phyloP scores from a whole-genome alignment of 2,797 vertebrate species.

The Melopsittacus undulatus region DNA sequence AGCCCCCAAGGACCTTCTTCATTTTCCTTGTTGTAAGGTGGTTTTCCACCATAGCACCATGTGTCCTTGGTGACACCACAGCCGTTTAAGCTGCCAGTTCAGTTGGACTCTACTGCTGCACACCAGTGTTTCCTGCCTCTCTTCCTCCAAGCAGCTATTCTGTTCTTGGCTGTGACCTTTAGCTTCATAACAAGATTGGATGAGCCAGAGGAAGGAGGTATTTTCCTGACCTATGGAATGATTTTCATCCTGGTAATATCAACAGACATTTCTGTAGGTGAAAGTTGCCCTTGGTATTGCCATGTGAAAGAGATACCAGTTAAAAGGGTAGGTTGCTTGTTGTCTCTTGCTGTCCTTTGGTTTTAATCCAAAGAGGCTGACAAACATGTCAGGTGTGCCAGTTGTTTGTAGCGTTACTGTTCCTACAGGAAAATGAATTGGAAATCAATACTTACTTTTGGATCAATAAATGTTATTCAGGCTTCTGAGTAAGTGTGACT shows the following conservation, averaged over 20 bases:
- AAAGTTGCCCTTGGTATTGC: neutral
- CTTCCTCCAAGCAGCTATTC: neutral
- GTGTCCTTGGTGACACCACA: neutral
- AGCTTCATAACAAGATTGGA: neutral
- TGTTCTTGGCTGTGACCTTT: neutral
- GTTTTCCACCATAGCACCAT: neutral
- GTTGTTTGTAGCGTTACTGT: neutral
- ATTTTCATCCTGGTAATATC: neutral
- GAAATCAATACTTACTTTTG: neutral
- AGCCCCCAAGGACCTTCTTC: neutral
- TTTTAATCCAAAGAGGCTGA: neutral
- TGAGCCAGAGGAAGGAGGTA: neutral
- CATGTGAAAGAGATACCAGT: neutral
- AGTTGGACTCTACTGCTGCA: neutral
- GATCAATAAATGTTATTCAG: neutral
- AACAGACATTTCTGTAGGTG: neutral
- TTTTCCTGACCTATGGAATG: neutral
- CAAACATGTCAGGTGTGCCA: neutral
- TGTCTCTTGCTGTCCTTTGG: neutral
- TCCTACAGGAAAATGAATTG: neutral
- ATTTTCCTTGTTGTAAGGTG: neutral
- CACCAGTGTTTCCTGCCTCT: neutral
- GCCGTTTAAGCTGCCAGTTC: neutral
- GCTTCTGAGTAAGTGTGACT: neutral
- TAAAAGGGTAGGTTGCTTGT: neutral